Percentiles rank a stretch among this genome's conserved stretches.
These are phyloP conservation scores for Hipparchia sbordonii DNA, from an alignment of 2,888 invertebrate species.

Conservation along the genomic window DNA sequence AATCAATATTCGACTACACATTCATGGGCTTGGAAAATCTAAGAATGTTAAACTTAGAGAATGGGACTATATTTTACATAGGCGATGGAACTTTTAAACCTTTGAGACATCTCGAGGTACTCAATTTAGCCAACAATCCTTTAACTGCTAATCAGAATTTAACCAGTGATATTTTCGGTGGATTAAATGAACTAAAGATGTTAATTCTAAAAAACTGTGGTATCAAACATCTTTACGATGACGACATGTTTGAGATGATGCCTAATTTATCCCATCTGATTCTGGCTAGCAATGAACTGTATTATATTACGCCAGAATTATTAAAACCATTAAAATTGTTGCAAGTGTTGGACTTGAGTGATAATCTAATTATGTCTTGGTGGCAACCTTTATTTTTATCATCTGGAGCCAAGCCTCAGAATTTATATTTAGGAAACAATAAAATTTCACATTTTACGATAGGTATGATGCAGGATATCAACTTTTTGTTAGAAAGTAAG, in stretches of 20 bases:
- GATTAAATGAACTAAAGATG: slow-evolving; percentile 73
- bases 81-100: slow-evolving; percentile 72
- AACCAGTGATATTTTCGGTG: slow-evolving; percentile 69
- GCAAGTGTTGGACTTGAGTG: slow-evolving; percentile 74
- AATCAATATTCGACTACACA: slow-evolving; percentile 73
- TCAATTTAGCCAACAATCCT: slow-evolving; percentile 82
- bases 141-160: slow-evolving; percentile 69
- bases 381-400: slow-evolving; percentile 74
- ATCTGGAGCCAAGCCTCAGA: slow-evolving; percentile 66
- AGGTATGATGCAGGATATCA: slow-evolving; percentile 83
- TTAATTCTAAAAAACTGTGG: slow-evolving; percentile 78
- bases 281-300: slow-evolving; percentile 75
- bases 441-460: slow-evolving; percentile 80
- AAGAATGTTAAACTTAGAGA: slow-evolving; percentile 75
- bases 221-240: slow-evolving; percentile 66
- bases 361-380: slow-evolving; percentile 81
- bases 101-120: slow-evolving; percentile 66
- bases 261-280: slow-evolving; percentile 76
- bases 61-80: slow-evolving; percentile 77
- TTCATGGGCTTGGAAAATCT: slow-evolving; percentile 79
- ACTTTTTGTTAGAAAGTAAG: slow-evolving; percentile 63
- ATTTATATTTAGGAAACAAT: slow-evolving; percentile 74
- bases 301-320: slow-evolving; percentile 65
- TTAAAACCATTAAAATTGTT: slow-evolving; percentile 71
- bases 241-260: slow-evolving; percentile 77